Evolutionary conservation across 2,888 invertebrate genomes (phyloP).

Genomic region (Augiades crinisus): DNA sequence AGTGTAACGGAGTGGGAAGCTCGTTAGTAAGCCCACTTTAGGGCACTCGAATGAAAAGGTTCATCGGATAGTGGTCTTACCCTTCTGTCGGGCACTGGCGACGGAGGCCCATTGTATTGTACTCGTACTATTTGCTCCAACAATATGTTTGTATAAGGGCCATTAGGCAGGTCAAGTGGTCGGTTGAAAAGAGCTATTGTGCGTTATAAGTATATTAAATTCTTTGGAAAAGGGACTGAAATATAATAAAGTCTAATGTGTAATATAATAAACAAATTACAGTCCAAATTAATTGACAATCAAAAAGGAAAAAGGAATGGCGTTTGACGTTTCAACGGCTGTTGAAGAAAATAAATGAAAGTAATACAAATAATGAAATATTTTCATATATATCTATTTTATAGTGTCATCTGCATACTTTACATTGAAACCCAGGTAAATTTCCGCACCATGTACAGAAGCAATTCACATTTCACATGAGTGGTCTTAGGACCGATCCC

Average conservation of each 20-base stretch:
- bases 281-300: too few relatives aligned
- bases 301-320: too few relatives aligned
- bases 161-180: slow-evolving; percentile 7
- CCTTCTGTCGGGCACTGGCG: not conserved
- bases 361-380: too few relatives aligned
- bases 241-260: not conserved
- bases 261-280: too few relatives aligned
- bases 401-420: too few relatives aligned
- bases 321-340: too few relatives aligned
- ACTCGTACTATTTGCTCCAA: slow-evolving; percentile 2
- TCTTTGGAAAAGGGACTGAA: not conserved
- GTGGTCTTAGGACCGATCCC: too few relatives aligned
- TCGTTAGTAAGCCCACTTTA: slow-evolving; percentile 32
- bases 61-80: slow-evolving; percentile 29
- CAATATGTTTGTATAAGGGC: not conserved
- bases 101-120: not conserved
- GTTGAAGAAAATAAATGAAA: too few relatives aligned
- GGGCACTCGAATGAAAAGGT: slow-evolving; percentile 38
- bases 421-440: too few relatives aligned
- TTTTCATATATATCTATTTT: too few relatives aligned
- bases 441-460: too few relatives aligned
- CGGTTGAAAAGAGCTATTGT: not conserved
- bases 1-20: slow-evolving; percentile 18
- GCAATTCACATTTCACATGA: too few relatives aligned
- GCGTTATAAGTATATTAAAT: not conserved